Evolutionary conservation across 1,140 invertebrate genomes (phyloP).

Genomic region (Teleopsis dalmanni): DNA sequence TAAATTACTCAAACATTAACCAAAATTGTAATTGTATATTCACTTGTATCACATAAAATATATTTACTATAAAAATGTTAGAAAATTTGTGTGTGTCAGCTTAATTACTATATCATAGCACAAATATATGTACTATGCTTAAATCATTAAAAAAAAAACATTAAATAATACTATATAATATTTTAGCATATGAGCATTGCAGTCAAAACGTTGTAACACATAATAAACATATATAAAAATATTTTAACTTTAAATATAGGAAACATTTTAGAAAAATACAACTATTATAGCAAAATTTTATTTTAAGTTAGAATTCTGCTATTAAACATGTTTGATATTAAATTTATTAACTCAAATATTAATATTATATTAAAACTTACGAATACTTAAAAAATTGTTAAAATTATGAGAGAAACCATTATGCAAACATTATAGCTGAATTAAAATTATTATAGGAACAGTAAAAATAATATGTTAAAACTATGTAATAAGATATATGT

Average conservation of each 20-base stretch:
- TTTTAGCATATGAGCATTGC: constrained; percentile 36
- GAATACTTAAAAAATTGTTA: not conserved
- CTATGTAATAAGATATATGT: constrained; percentile 5
- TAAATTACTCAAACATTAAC: too few relatives aligned
- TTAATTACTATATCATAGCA: not conserved
- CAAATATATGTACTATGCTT: not conserved
- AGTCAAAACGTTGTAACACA: constrained; percentile 23
- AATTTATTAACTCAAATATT: constrained; percentile 4
- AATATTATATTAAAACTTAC: not conserved
- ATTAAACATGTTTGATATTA: not conserved
- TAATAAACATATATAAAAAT: constrained; percentile 11
- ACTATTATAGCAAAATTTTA: not conserved
- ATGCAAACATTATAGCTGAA: not conserved
- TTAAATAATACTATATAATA: constrained; percentile 1
- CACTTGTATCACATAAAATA: not conserved
- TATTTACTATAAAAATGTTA: constrained; percentile 4
- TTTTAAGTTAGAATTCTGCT: not conserved
- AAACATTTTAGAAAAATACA: not conserved
- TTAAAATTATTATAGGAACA: constrained; percentile 1
- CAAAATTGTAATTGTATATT: too few relatives aligned
- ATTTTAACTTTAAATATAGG: not conserved
- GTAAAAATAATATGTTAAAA: not conserved
- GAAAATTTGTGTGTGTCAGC: not conserved
- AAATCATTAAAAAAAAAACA: not conserved
- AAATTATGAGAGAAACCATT: constrained; percentile 17